These are phyloP conservation scores for Emys orbicularis DNA, from an alignment of 2,797 vertebrate species.

Conservation along the genomic window DNA sequence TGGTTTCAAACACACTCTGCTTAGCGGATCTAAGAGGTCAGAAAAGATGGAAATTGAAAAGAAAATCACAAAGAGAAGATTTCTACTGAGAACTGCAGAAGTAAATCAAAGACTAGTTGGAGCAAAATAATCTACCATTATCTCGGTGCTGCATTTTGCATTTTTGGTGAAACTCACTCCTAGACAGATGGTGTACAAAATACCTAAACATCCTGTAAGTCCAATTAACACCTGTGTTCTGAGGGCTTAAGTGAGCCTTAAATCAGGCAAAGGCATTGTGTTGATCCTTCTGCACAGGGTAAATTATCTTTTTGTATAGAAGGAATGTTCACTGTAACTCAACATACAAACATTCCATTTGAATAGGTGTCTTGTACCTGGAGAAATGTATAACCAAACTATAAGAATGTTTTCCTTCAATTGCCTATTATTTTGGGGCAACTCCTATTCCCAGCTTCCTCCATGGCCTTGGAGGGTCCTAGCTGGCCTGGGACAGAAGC, in stretches of 20 bases:
- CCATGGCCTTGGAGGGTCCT: background rate
- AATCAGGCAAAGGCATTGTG: background rate
- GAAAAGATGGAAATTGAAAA: slow-evolving; percentile 66
- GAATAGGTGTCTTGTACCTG: background rate
- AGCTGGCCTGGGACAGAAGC: fast-evolving
- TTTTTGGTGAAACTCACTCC: background rate
- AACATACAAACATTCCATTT: background rate
- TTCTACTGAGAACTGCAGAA: slow-evolving; percentile 4
- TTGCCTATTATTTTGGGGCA: background rate
- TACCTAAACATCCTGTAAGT: background rate
- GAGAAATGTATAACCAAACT: background rate
- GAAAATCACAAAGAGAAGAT: slow-evolving; percentile 48
- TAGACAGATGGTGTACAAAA: background rate
- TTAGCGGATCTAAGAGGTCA: slow-evolving; percentile 90
- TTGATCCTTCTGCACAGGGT: background rate
- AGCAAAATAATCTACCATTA: slow-evolving; percentile 10
- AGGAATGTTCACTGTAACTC: background rate
- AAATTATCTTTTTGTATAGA: background rate
- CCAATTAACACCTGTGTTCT: background rate
- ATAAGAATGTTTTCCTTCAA: background rate
- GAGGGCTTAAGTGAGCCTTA: background rate
- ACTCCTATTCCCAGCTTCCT: background rate
- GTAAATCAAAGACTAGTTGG: background rate
- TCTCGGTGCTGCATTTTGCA: background rate
- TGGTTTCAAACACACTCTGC: slow-evolving; percentile 93